Evolutionary conservation across 1,140 invertebrate genomes (phyloP), one percentile per base, ranked within the genome.

Genomic region (Pygmarrhopalites habei): DNA sequence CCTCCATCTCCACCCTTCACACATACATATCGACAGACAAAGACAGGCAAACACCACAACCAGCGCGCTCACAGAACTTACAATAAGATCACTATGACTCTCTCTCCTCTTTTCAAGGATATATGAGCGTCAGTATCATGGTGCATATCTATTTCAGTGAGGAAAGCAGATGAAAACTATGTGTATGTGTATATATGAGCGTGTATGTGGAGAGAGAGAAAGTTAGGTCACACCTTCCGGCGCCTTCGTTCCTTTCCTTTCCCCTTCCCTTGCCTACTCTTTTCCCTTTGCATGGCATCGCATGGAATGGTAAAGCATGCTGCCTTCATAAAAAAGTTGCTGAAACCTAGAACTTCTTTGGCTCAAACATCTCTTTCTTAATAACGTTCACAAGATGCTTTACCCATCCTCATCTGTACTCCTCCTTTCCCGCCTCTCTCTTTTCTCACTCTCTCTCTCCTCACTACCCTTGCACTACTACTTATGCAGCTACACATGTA

Each of bases 221-320:
- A 62, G 60, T 62, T 62, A 62, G 60, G 60, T 62, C 60, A 62
- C 60, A 62, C 60, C 60, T 56, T 51, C 60, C 51, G 60, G 60
- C 39, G 21, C 39, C 46, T 21, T 49, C 12, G 23, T 21, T 49
- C 12, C 12, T 21, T 49, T 49, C 7, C 46, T 23, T 49, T 5
- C 46, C 46, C 23, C 14, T 19, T 19, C 46, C 23, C 46, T n/a
- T n/a, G n/a, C n/a, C n/a, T n/a, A n/a, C n/a, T n/a, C n/a, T n/a
- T n/a, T n/a, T n/a, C n/a, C n/a, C 35, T 39, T 39, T 7, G 35
- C 7, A 39, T 39, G 35, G n/a, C 44, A 46, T 46, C 44, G 44
- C n/a, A 46, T 46, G 5, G n/a, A 10, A 21, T 52, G 49, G 49
- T 15, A 52, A 28, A 7, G 49, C 49, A 52, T 52, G 49, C 25